These are phyloP conservation scores for Conus canariensis DNA, from an alignment of 2,888 invertebrate species.

Conservation along the genomic window DNA sequence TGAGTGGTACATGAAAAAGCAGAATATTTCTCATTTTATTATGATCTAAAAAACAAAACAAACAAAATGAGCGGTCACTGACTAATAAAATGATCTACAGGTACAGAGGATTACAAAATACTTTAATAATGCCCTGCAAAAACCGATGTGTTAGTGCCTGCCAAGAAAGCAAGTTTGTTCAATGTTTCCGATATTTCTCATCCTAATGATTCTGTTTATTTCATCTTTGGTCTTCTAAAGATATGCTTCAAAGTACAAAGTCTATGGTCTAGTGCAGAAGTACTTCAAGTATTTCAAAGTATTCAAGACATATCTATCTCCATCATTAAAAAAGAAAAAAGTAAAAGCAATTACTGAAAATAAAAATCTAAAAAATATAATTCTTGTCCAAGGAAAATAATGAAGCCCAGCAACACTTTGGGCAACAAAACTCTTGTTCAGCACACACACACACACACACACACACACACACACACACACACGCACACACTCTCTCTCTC, in stretches of 20 bases:
- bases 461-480: not conserved
- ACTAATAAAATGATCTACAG: no score
- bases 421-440: not conserved
- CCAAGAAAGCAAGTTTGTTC: not conserved
- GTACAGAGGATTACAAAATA: not conserved
- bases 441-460: not conserved
- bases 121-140: not conserved
- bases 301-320: not conserved
- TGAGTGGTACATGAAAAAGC: no score
- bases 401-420: not conserved
- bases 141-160: not conserved
- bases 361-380: not conserved
- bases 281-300: not conserved
- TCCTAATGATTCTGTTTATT: not conserved
- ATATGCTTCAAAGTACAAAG: not conserved
- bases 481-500: no score
- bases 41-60: no score
- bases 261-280: not conserved
- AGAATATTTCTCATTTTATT: no score
- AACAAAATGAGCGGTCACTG: no score
- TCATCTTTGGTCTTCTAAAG: not conserved
- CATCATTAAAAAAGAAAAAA: no score
- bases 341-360: not conserved
- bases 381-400: not conserved
- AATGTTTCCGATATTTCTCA: not conserved